These are phyloP conservation scores for Helicoverpa assulta DNA, from an alignment of 2,888 invertebrate genomes.

Conservation along the genomic window DNA sequence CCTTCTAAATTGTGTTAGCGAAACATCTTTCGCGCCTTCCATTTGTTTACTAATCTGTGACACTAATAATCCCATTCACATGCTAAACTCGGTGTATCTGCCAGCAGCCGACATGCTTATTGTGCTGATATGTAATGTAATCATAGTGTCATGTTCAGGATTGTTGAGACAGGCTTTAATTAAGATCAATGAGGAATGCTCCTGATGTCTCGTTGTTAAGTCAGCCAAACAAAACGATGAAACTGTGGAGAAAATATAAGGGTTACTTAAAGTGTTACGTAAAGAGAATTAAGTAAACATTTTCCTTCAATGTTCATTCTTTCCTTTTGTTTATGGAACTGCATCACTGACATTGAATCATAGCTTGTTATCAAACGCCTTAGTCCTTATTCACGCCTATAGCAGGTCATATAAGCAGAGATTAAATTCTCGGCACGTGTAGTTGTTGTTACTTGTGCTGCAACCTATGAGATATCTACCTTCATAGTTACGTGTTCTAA, in stretches of 20 bases:
- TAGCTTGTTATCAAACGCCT: neutral
- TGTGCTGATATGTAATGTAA: conserved; percentile 43
- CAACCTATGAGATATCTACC: conserved; percentile 13
- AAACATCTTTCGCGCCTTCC: conserved; percentile 3
- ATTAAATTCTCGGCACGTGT: conserved; percentile 34
- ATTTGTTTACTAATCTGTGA: conserved; percentile 23
- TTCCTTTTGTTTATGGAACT: neutral
- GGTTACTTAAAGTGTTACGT: no score
- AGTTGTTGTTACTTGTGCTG: conserved; percentile 1
- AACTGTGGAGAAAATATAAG: neutral
- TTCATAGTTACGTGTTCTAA: conserved; percentile 29
- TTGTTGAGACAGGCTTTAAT: conserved; percentile 41
- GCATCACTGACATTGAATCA: neutral
- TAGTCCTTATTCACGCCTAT: conserved; percentile 8
- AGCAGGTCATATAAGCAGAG: neutral
- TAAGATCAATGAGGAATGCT: conserved; percentile 25
- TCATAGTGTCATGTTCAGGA: conserved; percentile 37
- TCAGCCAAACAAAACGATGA: neutral
- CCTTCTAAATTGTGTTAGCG: neutral
- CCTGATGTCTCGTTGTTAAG: conserved; percentile 7
- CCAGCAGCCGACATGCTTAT: conserved; percentile 43
- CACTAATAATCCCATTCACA: conserved; percentile 53
- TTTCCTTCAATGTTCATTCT: neutral
- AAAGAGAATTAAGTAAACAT: no score
- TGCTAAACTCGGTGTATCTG: conserved; percentile 49